Base-by-base conservation (phyloP, 2,797 vertebrate genomes). In the Typhlichthys subterraneus region DNA sequence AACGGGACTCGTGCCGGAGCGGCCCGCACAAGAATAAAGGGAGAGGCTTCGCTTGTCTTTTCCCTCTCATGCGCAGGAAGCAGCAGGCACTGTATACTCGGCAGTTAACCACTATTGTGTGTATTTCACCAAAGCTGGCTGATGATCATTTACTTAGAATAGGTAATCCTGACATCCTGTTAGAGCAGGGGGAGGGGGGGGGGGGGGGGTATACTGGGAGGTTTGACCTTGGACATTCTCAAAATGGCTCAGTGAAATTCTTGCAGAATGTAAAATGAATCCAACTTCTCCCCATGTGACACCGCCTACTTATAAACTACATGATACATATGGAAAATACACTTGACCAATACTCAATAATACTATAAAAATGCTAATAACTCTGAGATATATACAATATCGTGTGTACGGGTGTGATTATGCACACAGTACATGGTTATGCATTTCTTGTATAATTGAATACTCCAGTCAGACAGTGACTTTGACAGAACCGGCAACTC, bases 81-180 rank as follows among this genome's bases (percentile, higher is more conserved):
- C 61, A 88, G 76, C 78, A 72, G 81, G 79, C 83, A 72, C 45
- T 49, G 60, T 66, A 65, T 73, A 7, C 7, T 5, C 33, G 33
- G 74, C 71, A 73, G 73, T 85, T 67, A 76, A 71, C 75, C 75
- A 75, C 75, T 84, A 80, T 85, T 73, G 50, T 55, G 80, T 79
- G 81, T 88, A 89, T 93, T 92, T 93, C 56, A 87, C 86, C 78
- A 62, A 85, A 83, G 90, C 92, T 94, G 93, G 92, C 92, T 89
- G 91, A 89, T 92, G 90, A 95, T 94, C 91, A 93, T 95, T 95
- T 92, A 92, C 91, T 93, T 92, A n/a, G n/a, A n/a, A n/a, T n/a
- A n/a, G n/a, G n/a, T n/a, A n/a, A n/a, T n/a, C n/a, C n/a, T n/a
- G n/a, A n/a, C 95, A 95, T 95, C 92, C 92, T 91, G 94, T n/a